Base-by-base conservation (phyloP, 2,113 vertebrate genomes). In the Microcebus griseorufus region DNA sequence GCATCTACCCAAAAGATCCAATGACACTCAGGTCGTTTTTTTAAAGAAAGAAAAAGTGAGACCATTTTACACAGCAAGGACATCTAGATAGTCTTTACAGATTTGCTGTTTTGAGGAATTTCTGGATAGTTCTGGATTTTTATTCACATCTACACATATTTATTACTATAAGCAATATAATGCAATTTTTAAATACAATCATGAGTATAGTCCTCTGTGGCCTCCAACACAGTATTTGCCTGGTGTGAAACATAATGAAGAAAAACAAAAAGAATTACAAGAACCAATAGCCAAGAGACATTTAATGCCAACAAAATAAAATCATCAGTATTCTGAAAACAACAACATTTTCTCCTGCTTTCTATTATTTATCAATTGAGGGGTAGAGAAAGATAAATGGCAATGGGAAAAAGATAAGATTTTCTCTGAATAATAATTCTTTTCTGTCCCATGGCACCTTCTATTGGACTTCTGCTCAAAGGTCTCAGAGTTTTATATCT, bases 361-460 rank as follows among this genome's bases (percentile, higher is more conserved):
- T 93, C 60, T 76, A 70, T 94, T 94, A 86, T 39, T 94, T 91
- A 76, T 39, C 65, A 88, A 23, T 67, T 96, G 96, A 95, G 94
- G 67, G 76, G 32, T 39, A 91, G 85, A 75, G 65, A 93, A 90
- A 94, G 75, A 96, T 95, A 95, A 93, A 96, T 85, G 32, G 42
- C 62, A 96, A 55, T 62, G 73, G 88, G 45, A 78, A 87, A 94
- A 80, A 96, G 62, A 91, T 80, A 82, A 62, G 12, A 78, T 96
- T 76, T 96, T 94, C 86, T 96, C 27, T 78, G 76, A 94, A 92
- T 93, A 96, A 91, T 85, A 97, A 95, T 92, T 88, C 6, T 83
- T 88, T 95, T 92, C 70, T 92, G 20, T 84, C 62, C 27, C 64
- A 64, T 45, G 81, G 55, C 20, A 95, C 29, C 32, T 95, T 88